Evolutionary conservation across 2,888 invertebrate species (phyloP), one percentile per base, ranked within the genome.

Genomic region (Drosophila helvetica): DNA sequence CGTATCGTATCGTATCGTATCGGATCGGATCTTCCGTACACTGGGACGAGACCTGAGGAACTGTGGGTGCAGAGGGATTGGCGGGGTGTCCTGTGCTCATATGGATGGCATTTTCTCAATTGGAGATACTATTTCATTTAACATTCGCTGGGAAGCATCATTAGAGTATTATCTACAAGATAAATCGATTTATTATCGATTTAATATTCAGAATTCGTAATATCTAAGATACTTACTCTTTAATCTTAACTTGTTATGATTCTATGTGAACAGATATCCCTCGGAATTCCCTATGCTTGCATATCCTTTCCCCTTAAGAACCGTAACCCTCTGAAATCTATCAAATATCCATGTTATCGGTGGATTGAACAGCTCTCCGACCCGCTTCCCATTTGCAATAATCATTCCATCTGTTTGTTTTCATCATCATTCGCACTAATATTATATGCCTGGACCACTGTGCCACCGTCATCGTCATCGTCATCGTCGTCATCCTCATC

Each of bases 401-500:
- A 53, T 38, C 10, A 19, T 38, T 38, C 22, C 15, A 19, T 33
- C 4, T 25, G 25, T 25, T 22, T 3, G 22, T 19, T 19, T 19
- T 19, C 3, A 19, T 19, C 33, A 17, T 50, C 3, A 12, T 6
- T n/a, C 17, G 5, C 0, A 12, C 17, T 25, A 15, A 15, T 10
- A n/a, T 17, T 18, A 2, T 15, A 4, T 45, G 5, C n/a, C 27
- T 0, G 6, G 22, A 15, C 65, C 65, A 66, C 69, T 68, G 65
- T 69, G 12, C 17, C 68, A 67, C 18, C 38, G 45, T 58, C 65
- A 68, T 68, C 25, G 38, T 38, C 52, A 53, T 22, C 53, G 42
- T 72, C 73, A 51, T 70, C 73, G 46, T 19, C 30, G 18, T 12
- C 22, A 38, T 62, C 51, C 63, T 52, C n/a, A 17, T 46, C 42